These are phyloP conservation scores for Patagioenas fasciata DNA, from an alignment of 2,113 vertebrate genomes.

Conservation along the genomic window DNA sequence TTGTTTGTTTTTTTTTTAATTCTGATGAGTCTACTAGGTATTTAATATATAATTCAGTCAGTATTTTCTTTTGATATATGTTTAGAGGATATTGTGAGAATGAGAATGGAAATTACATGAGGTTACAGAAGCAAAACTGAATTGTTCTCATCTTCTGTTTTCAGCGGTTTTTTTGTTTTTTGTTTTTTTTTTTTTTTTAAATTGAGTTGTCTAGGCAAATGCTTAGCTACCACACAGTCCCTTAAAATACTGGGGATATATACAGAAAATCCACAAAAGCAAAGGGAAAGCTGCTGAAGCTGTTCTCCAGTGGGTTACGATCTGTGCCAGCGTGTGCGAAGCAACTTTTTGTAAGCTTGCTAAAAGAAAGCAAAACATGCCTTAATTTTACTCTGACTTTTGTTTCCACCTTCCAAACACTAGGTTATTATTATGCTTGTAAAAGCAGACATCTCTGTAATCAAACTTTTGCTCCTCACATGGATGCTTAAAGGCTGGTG, in stretches of 20 bases:
- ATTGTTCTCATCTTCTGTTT: background rate
- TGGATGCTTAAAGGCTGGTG: background rate
- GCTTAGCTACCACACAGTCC: background rate
- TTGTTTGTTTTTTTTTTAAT: background rate
- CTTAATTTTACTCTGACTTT: background rate
- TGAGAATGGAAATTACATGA: background rate
- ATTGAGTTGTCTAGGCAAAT: background rate
- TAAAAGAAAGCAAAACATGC: background rate
- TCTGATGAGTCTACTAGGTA: background rate
- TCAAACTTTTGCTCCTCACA: background rate
- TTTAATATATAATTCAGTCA: slow-evolving; percentile 26
- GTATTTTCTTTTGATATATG: background rate
- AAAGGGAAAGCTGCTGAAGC: background rate
- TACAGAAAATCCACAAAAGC: background rate
- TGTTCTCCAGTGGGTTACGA: background rate
- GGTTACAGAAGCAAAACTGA: background rate
- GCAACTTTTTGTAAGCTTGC: background rate
- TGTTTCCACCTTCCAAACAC: background rate
- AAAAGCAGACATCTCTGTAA: background rate
- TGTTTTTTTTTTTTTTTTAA: background rate
- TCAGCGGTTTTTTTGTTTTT: background rate
- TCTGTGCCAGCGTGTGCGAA: background rate
- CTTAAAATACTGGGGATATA: background rate
- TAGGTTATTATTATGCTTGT: background rate
- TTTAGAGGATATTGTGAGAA: background rate